These are phyloP conservation scores for Sinocyclocheilus anshuiensis DNA, from an alignment of 2,113 vertebrate genomes.

Conservation along the genomic window DNA sequence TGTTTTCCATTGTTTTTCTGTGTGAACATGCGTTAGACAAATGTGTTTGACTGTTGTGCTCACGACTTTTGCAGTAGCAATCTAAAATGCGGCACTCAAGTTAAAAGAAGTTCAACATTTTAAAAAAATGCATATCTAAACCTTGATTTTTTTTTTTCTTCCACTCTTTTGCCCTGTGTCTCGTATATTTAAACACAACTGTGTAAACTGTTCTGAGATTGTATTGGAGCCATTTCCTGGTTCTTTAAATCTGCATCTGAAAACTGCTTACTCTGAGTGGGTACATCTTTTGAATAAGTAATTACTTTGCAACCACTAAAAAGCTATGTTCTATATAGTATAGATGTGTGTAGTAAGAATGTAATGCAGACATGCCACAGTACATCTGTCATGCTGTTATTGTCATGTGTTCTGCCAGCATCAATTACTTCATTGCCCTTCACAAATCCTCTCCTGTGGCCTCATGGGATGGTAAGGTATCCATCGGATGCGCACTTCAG, in stretches of 20 bases:
- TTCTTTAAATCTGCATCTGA: background rate
- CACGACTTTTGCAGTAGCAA: too few species aligned
- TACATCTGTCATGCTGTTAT: too few species aligned
- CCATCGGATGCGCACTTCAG: too few species aligned
- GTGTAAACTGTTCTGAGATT: background rate
- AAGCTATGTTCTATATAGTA: too few species aligned
- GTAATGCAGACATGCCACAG: too few species aligned
- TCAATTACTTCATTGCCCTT: too few species aligned
- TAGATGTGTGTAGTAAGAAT: too few species aligned
- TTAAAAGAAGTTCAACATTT: background rate
- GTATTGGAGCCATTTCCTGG: background rate
- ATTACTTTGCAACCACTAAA: background rate
- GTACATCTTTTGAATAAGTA: background rate
- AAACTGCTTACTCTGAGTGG: background rate
- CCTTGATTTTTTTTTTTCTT: background rate
- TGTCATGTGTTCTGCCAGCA: too few species aligned
- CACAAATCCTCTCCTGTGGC: too few species aligned
- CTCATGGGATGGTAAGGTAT: too few species aligned
- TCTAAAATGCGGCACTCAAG: background rate
- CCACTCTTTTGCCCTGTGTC: too few species aligned
- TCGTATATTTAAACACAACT: background rate
- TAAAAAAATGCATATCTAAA: background rate
- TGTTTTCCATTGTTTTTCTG: background rate
- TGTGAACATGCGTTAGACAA: background rate
- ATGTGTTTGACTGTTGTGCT: too few species aligned